Evolutionary conservation across 1,140 invertebrate genomes (phyloP), one percentile per base, ranked within the genome.

Genomic region (Harlomillsia oculata): DNA sequence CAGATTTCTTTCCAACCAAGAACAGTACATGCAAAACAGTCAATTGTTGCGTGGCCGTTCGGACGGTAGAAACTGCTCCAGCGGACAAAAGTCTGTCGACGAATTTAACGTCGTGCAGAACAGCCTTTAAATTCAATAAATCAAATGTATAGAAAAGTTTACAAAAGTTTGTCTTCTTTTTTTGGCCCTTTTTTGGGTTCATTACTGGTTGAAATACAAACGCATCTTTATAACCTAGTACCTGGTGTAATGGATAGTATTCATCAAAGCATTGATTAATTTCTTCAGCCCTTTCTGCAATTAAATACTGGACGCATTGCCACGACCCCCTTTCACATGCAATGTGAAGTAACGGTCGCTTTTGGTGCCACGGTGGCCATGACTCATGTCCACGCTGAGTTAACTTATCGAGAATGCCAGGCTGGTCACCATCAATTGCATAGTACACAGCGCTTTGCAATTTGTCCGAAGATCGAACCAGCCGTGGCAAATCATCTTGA

Each of bases 231-330:
- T n/a, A n/a, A n/a, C n/a, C n/a, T n/a, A n/a, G 25, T 26, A 63
- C 82, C 65, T 84, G 81, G 68, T 84, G 82, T 48, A 85, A 82
- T 5, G 82, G 82, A 71, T 82, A 84, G 68, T 83, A 84, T 72
- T 85, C 82, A 67, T 85, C 82, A 71, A 81, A 83, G 44, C 82
- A 78, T 41, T 81, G 76, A 68, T 85, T 82, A 13, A 85, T 81
- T 70, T 85, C 82, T 60, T 84, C 81, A 25, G 78, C 78, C 34
- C 82, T 72, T 44, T 81, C 80, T 13, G 76, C 71, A 16, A 77
- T 77, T 28, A 84, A 69, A 69, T 79, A 81, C 65, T 81, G 78
- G 0, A 82, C 81, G 70, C 82, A 84, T 52, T 78, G 76, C 81
- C 81, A 84, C 25, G 82, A 82, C 20, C 80, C 56, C 30, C 56